Evolutionary conservation across 2,888 invertebrate species (phyloP), one percentile per base, ranked within the genome.

Genomic region (Macrosoma leucophasiata): DNA sequence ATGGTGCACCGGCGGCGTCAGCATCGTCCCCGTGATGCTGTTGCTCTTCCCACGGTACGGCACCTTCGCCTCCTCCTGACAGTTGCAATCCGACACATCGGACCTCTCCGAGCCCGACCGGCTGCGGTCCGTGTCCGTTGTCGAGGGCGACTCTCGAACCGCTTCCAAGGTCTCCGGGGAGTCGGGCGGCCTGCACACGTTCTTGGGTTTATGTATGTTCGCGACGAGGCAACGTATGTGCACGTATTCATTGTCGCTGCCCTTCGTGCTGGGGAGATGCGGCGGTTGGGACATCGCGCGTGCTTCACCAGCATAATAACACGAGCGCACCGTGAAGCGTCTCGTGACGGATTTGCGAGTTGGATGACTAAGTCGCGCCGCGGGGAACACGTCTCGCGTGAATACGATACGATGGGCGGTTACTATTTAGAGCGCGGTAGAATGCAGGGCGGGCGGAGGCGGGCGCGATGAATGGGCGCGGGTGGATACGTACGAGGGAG

Each of bases 181-280:
- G 40, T 55, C 60, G 43, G 77, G 86, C 43, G 73, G 82, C 46
- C 73, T 74, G 29, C 78, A 75, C 39, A 85, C 84, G 64, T 85
- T 85, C 53, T 70, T 76, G 33, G 84, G 78, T 48, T 75, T 82
- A 58, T 88, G 88, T 55, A 88, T 71, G 46, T 86, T 87, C 28
- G 86, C 86, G 48, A 88, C 79, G 52, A 88, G 79, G 43, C 87
- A 82, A 41, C 85, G 76, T 51, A 88, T 76, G 51, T 87, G 75
- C 59, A 84, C 70, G 58, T 70, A 78, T 43, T 82, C 79, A 48
- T 77, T 64, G 38, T 75, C 73, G 49, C 63, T 61, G 40, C 57
- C 58, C 33, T 55, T 61, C 29, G 65, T 43, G 30, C 58, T 56
- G 30, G 70, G 70, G 24, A 73, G 56, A 42, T 68, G 69, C 52